Evolutionary conservation across 2,888 invertebrate species (phyloP).

Genomic region (Ariolimax columbianus): DNA sequence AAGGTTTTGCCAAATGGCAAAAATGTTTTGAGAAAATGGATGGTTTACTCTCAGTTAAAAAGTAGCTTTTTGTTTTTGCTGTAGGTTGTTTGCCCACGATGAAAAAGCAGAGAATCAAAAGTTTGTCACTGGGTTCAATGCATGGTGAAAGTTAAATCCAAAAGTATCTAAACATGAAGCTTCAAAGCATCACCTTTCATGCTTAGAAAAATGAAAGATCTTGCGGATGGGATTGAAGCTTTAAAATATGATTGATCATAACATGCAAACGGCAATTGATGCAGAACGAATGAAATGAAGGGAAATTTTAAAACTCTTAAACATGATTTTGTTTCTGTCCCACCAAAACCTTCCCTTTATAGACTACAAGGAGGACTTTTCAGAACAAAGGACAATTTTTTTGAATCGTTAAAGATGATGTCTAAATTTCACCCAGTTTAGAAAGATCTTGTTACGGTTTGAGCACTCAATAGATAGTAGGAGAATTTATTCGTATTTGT

Average conservation of each 20-base stretch:
- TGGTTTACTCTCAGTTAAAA: not conserved
- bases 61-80: constrained; percentile 9
- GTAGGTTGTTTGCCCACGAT: not conserved
- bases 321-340: constrained; percentile 24
- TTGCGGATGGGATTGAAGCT: not conserved
- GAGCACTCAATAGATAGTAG: not conserved
- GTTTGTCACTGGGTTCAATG: constrained; percentile 7
- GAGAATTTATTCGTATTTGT: not conserved
- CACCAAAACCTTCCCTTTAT: not conserved
- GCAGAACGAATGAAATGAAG: not conserved
- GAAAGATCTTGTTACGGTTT: not conserved
- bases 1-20: not conserved
- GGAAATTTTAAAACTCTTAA: constrained; percentile 9
- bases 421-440: constrained; percentile 3
- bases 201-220: not conserved
- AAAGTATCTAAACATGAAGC: constrained; percentile 13
- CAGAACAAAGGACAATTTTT: constrained; percentile 18
- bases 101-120: not conserved
- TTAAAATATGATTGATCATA: not conserved
- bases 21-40: not conserved
- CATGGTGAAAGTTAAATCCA: not conserved
- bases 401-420: not conserved
- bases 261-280: not conserved
- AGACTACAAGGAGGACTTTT: constrained; percentile 11
- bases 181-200: not conserved